Evolutionary conservation across 2,888 invertebrate genomes (phyloP), one percentile per base, ranked within the genome.

Genomic region (Coelinius sp.): DNA sequence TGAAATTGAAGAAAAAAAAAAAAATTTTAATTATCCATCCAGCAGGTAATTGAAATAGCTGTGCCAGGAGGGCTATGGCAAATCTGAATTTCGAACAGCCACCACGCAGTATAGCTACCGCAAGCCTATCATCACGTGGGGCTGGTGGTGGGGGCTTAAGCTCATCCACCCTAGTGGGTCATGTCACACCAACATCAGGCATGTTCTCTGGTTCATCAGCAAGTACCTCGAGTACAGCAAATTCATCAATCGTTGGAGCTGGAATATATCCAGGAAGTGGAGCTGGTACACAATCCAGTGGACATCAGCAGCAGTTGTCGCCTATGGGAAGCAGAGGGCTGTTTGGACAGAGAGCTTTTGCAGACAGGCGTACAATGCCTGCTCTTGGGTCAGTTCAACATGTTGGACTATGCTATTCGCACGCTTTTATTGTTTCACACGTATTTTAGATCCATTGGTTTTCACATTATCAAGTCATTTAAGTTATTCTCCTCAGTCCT

Each of bases 41-140:
- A 80, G 76, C 80, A 81, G 81, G 79, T 81, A 78, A 76, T 75
- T 75, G 79, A 35, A 27, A 31, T 80, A 82, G 82, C 78, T 84
- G 80, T 81, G 85, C 82, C 83, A 83, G 75, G 89, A 91, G 94
- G 53, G 94, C 93, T 92, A 95, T 96, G 95, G 95, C 95, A 91
- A 95, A 95, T 92, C 92, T 95, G 92, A 95, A 95, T 91, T 95
- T 95, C 90, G 94, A 94, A 89, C 94, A 93, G 90, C 93, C 94
- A 84, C 95, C 95, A 89, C 93, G 95, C 91, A 95, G 94, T 91
- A 93, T 95, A 90, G 94, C 94, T 89, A 94, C 94, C 89, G 93
- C 91, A 84, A 92, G 92, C 88, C 90, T 93, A 87, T 90, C 91
- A 84, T 90, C 92, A 88, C 90, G 91, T 77, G 91, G 91, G 89